phyloP scores from a whole-genome alignment of 2,888 invertebrate genomes.

The Oscheius sp. region DNA sequence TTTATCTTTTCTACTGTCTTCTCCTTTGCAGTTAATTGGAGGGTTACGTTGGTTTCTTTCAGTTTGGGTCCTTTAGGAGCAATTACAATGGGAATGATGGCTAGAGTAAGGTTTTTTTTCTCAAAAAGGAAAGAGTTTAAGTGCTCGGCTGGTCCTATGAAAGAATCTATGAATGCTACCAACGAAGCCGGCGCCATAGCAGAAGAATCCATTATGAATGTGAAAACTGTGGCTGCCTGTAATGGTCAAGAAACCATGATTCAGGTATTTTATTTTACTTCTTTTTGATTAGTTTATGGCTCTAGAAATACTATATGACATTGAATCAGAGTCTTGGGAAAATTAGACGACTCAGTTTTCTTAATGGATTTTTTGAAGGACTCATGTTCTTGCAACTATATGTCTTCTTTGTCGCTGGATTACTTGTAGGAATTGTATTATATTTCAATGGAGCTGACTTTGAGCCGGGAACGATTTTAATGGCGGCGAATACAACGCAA shows the following conservation, averaged over 20 bases:
- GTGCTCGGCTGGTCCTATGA: slow-evolving; percentile 33
- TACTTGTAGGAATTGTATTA: slow-evolving; percentile 12
- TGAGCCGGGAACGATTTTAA: slow-evolving; percentile 30
- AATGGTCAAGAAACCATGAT: slow-evolving; percentile 53
- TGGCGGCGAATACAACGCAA: slow-evolving; percentile 23
- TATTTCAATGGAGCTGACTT: slow-evolving; percentile 3
- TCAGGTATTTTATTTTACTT: slow-evolving; percentile 29
- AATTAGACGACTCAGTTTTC: slow-evolving; percentile 8
- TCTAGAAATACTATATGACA: slow-evolving; percentile 22
- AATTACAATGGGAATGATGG: slow-evolving; percentile 47
- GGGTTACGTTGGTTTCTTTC: slow-evolving; percentile 44
- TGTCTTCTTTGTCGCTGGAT: slow-evolving; percentile 24
- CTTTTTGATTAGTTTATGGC: background rate
- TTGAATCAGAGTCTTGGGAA: slow-evolving; percentile 4
- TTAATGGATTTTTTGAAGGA: slow-evolving; percentile 33
- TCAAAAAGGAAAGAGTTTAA: background rate
- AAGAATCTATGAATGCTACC: slow-evolving; percentile 34
- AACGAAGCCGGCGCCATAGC: slow-evolving; percentile 40
- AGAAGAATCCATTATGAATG: slow-evolving; percentile 51
- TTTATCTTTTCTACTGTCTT: slow-evolving; percentile 47
- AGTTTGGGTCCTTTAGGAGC: slow-evolving; percentile 52
- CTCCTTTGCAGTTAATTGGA: slow-evolving; percentile 49
- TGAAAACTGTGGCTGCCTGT: slow-evolving; percentile 53
- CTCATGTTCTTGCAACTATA: slow-evolving; percentile 32
- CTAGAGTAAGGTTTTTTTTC: slow-evolving; percentile 32